A percentile compares a stretch with the other conserved stretches of the same genome.
phyloP scores from a whole-genome alignment of 2,888 invertebrate species.

The Cordylochernes scorpioides region DNA sequence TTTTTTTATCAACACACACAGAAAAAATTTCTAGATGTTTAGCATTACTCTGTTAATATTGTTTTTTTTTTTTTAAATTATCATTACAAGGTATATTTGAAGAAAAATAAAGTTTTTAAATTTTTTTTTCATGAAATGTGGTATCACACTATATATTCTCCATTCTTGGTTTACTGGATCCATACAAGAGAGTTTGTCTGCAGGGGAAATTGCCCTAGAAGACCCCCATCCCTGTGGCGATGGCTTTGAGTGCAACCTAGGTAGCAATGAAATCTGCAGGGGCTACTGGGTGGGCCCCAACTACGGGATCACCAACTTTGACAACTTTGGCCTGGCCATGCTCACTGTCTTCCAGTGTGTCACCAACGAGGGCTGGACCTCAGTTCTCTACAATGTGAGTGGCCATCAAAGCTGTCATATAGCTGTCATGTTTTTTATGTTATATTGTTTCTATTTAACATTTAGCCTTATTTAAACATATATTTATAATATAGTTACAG shows the following conservation, averaged over 20 bases:
- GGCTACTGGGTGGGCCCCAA: constrained; percentile 68
- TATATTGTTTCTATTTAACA: no score
- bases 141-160: no score
- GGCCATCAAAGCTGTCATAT: constrained; percentile 2
- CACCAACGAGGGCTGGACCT: constrained; percentile 94
- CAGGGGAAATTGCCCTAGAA: constrained; percentile 29
- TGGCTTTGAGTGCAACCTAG: constrained; percentile 24
- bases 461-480: no score
- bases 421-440: no score
- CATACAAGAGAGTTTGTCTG: constrained; percentile 44
- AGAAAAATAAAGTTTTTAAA: no score
- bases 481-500: no score
- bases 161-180: constrained; percentile 90
- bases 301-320: constrained; percentile 90
- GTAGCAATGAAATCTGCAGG: constrained; percentile 31
- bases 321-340: constrained; percentile 96
- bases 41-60: no score
- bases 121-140: no score
- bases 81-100: no score
- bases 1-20: no score
- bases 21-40: no score
- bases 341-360: constrained; percentile 96
- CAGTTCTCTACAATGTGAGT: constrained; percentile 74
- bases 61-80: no score
- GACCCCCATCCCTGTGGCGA: constrained; percentile 61